These are phyloP conservation scores for Scelioninae gen. 1 DNA, from an alignment of 2,888 invertebrate species.

Conservation along the genomic window DNA sequence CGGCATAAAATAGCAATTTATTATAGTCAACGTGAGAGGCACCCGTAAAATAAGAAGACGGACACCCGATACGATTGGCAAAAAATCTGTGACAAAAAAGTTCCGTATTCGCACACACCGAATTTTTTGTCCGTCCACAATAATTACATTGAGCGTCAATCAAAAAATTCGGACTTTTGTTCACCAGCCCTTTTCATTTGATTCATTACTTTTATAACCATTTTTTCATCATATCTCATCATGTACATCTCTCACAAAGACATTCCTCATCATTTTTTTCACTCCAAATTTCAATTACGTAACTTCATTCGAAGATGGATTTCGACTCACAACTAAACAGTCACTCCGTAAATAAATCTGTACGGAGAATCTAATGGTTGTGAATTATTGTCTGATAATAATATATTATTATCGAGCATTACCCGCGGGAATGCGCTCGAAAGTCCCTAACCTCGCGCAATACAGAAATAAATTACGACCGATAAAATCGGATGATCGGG, in stretches of 20 bases:
- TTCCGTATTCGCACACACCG: slow-evolving; percentile 1
- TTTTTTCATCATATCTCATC: neutral
- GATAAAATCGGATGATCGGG: slow-evolving; percentile 43
- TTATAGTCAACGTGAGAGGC: slow-evolving; percentile 23
- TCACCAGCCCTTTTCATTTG: neutral
- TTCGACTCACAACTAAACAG: slow-evolving; percentile 16
- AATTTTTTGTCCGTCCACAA: neutral
- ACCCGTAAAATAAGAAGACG: slow-evolving; percentile 20
- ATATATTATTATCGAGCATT: slow-evolving; percentile 38
- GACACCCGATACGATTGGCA: slow-evolving; percentile 10
- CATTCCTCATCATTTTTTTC: neutral
- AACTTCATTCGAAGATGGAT: slow-evolving; percentile 8
- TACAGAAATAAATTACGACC: slow-evolving; percentile 36
- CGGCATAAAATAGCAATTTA: slow-evolving; percentile 32
- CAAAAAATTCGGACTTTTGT: slow-evolving; percentile 12
- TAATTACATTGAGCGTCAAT: slow-evolving; percentile 11
- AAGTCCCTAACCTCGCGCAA: slow-evolving; percentile 53
- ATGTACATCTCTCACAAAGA: neutral
- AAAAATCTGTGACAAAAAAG: slow-evolving; percentile 16
- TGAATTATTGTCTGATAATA: slow-evolving; percentile 52
- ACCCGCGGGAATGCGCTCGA: slow-evolving; percentile 18
- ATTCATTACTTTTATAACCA: neutral
- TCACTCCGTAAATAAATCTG: slow-evolving; percentile 38
- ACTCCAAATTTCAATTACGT: neutral
- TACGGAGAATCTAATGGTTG: slow-evolving; percentile 34